These are phyloP conservation scores for Datnioides undecimradiatus DNA, from an alignment of 2,113 vertebrate genomes.

Conservation along the genomic window DNA sequence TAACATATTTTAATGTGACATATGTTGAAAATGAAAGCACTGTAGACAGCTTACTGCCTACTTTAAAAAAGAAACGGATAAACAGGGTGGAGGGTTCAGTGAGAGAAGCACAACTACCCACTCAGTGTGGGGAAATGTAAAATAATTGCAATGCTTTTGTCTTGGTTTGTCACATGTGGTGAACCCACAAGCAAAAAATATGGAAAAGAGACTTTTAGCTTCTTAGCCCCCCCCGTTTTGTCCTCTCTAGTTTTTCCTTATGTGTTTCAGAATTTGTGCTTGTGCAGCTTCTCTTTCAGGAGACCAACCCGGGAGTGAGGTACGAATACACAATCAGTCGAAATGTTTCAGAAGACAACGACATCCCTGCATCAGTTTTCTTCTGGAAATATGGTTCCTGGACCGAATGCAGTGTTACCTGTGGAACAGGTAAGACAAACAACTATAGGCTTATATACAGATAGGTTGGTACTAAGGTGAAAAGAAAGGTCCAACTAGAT, in stretches of 20 bases:
- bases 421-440: slow-evolving; percentile 88
- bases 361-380: slow-evolving; percentile 77
- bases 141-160: too few species aligned
- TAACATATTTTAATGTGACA: too few species aligned
- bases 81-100: too few species aligned
- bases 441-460: too few species aligned
- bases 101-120: too few species aligned
- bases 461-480: not conserved
- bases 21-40: too few species aligned
- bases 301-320: slow-evolving; percentile 91
- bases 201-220: not conserved
- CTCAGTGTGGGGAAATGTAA: too few species aligned
- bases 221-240: too few species aligned
- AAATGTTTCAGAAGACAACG: slow-evolving; percentile 61
- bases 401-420: slow-evolving; percentile 91
- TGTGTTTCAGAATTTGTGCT: too few species aligned
- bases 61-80: too few species aligned
- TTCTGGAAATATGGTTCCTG: slow-evolving; percentile 92
- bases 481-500: not conserved
- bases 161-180: not conserved
- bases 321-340: slow-evolving; percentile 94
- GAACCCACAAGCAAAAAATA: not conserved
- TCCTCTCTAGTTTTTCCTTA: too few species aligned
- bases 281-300: slow-evolving; percentile 96
- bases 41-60: too few species aligned